Base-by-base conservation (phyloP, 1,140 invertebrate genomes). In the Bombus confusus region DNA sequence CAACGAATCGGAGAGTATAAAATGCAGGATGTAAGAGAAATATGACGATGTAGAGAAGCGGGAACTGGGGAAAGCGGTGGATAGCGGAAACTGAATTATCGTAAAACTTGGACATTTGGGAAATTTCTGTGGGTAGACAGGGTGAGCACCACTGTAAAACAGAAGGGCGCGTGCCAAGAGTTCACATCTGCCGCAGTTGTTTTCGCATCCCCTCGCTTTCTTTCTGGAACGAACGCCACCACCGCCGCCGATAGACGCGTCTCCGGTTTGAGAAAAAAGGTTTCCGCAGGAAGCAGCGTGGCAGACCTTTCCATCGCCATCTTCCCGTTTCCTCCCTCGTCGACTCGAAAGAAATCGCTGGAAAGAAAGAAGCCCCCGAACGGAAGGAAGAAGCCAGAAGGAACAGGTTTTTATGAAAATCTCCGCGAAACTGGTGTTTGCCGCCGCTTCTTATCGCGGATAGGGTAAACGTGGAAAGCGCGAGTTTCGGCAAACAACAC, bases 231-330 rank as follows among this genome's bases (percentile, higher is more conserved):
- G n/a, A 47, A 41, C 74, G 76, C 86, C 88, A 78, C 76, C 78
- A 87, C 69, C 81, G 90, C 59, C 66, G 86, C 75, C 72, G 76
- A 80, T 83, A 72, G 66, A 81, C 39, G 85, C 82, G 88, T 87
- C 86, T 93, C 88, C 89, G 90, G 91, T 93, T 93, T 93, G 91
- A 93, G 75, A 94, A 94, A 84, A 78, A 79, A 79, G 66, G 91
- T 91, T 95, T 95, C 94, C 94, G 94, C 93, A 94, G 94, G 94
- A 95, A 95, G 90, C 91, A 86, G 90, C n/a, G n/a, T 43, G 83
- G 77, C 83, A 91, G 87, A 87, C 87, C 91, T 90, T 91, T 79
- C 87, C 82, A 76, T 80, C 76, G 34, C 52, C 82, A 69, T 80
- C 81, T 85, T 85, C 83, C 81, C 74, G 71, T 72, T 85, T 87